Evolutionary conservation across 1,140 invertebrate genomes (phyloP).

Genomic region (Drosophila athabasca): DNA sequence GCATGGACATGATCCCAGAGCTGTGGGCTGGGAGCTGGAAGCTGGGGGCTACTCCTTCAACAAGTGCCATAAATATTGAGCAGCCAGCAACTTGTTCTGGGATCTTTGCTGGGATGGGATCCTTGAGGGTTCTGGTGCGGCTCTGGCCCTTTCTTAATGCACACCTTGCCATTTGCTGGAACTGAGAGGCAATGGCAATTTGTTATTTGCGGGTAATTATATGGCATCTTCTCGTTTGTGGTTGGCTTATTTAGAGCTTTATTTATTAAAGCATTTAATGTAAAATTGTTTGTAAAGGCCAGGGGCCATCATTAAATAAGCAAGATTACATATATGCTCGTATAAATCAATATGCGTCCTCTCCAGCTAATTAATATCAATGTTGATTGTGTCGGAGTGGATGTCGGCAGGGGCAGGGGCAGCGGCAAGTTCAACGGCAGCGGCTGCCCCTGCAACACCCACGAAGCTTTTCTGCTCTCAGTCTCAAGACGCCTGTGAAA

Average conservation of each 20-base stretch:
- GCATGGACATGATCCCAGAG: not conserved
- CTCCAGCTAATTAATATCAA: constrained; percentile 69
- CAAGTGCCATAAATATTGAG: constrained; percentile 72
- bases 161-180: constrained; percentile 49
- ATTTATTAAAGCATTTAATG: constrained; percentile 82
- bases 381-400: constrained; percentile 46
- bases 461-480: constrained; percentile 37
- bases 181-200: constrained; percentile 69
- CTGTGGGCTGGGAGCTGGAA: not conserved
- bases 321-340: constrained; percentile 39
- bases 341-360: constrained; percentile 62
- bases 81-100: constrained; percentile 41
- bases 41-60: constrained; percentile 24
- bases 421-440: not conserved
- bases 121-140: constrained; percentile 10
- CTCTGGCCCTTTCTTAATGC: constrained; percentile 60
- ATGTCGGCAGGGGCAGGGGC: not conserved
- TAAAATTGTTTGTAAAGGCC: constrained; percentile 78
- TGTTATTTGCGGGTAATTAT: constrained; percentile 76
- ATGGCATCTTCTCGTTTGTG: constrained; percentile 48
- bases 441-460: constrained; percentile 56
- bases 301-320: constrained; percentile 67
- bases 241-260: constrained; percentile 75
- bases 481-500: constrained; percentile 16
- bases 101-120: constrained; percentile 14